Base-by-base conservation (phyloP, 2,797 vertebrate species). In the Parotocinclus haroldoi region DNA sequence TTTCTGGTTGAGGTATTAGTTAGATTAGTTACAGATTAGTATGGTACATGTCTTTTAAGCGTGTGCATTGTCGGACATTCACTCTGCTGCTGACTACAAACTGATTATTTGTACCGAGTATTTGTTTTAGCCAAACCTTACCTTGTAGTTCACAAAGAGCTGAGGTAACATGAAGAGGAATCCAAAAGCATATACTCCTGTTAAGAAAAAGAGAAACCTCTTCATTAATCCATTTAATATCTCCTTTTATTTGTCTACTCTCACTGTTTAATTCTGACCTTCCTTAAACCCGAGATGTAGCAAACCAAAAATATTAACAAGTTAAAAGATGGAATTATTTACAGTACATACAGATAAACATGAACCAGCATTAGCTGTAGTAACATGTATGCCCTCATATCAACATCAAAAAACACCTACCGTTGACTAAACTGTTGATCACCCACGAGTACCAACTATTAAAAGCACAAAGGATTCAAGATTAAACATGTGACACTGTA, bases 131-230 rank as follows among this genome's bases (percentile, higher is more conserved):
- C 27, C 27, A 14, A 36, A 10, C 19, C 48, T 9, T 5, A 99
- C 97, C 94, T 99, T 98, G 78, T 96, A 99, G 87, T 99, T 99
- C 78, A 99, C 96, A 66, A 99, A 99, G 10, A 99, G 91, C 46
- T 99, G 97, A n/a, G 97, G 97, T 79, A 99, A 87, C 97, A 99
- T 99, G 78, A 99, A 99, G 65, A 99, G 93, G 83, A 99, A 99
- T 67, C 96, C 97, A 60, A 99, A 99, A 0, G 96, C 97, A 61
- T 99, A 99, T 0, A 99, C 96, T 51, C 97, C 97, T 99, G 80
- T 49, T 1, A 1, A 13, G 54, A 36, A 71, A 19, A 1, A 69
- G 60, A 14, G 49, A 13, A 46, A 12, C 12, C 12, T 12, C 1
- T 6, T 1, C n/a, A 59, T 14, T 7, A 37, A 36, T n/a, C 45